Evolutionary conservation across 2,888 invertebrate genomes (phyloP), one percentile per base, ranked within the genome.

Genomic region (Apantesis nais): DNA sequence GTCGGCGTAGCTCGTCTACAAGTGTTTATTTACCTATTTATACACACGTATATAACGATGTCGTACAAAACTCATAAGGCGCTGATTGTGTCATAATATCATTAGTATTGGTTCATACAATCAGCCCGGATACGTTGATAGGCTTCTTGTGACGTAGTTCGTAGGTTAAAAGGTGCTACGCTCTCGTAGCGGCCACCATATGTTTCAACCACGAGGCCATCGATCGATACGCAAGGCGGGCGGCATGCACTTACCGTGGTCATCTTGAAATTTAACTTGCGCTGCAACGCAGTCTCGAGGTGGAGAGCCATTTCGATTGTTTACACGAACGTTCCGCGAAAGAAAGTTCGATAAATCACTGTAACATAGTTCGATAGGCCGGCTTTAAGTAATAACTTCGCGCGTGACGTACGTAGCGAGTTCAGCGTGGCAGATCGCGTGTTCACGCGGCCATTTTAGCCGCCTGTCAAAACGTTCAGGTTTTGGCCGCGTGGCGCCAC

Each of bases 221-320:
- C 89, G 93, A 94, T 94, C 94, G 94, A 93, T 94, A 92, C 79
- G 85, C 85, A 80, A 85, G 87, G 87, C 88, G 86, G 88, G 84
- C 87, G 86, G 88, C 87, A 88, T 94, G 93, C 94, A 95, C 95
- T 94, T 88, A 95, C 95, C 95, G 94, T 93, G 89, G 91, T 94
- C 93, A 95, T 92, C 91, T 94, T 94, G 94, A 94, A 95, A 91
- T 93, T 94, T 81, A 95, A 89, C 92, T 94, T 94, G 80, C 95
- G 93, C 90, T 95, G 95, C 93, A 94, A 88, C 89, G 94, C 91
- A 74, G 95, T 95, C 90, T 94, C 95, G 87, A 95, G 89, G 80
- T 95, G 95, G 71, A 95, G 91, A 85, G 95, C 94, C 95, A 95
- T 94, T 85, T 79, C 75, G 75, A 84, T 81, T 74, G 81, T 73